These are phyloP conservation scores for Paramormyrops hopkinsi DNA, from an alignment of 2,797 vertebrate genomes.

Conservation along the genomic window DNA sequence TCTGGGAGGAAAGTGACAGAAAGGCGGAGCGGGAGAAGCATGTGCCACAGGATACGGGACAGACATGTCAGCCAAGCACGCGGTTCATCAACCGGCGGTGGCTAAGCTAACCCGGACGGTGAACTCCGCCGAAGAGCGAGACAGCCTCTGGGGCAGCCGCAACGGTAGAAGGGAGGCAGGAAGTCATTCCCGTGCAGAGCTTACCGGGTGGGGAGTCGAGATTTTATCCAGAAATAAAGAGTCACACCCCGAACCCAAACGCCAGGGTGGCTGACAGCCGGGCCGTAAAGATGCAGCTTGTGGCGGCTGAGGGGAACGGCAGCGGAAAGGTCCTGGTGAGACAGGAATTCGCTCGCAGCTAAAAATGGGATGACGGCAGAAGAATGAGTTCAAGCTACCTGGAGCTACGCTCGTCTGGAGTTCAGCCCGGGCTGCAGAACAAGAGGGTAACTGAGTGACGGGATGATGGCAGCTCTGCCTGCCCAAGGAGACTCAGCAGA, in stretches of 20 bases:
- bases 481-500: conserved; percentile 28
- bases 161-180: neutral
- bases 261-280: neutral
- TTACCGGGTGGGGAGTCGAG: neutral
- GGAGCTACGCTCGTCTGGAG: neutral
- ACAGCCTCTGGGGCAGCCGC: neutral
- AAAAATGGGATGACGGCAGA: neutral
- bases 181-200: neutral
- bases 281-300: neutral
- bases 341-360: neutral
- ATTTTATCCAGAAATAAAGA: neutral
- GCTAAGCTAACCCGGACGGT: neutral
- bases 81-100: neutral
- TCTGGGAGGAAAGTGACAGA: neutral
- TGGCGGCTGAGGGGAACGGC: neutral
- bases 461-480: neutral
- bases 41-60: neutral
- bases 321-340: neutral
- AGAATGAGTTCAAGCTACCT: neutral
- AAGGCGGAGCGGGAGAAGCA: neutral
- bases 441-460: neutral
- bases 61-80: neutral
- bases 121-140: neutral
- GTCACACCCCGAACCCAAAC: neutral
- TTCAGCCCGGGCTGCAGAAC: neutral